Evolutionary conservation across 1,140 invertebrate species (phyloP), one percentile per base, ranked within the genome.

Genomic region (Zaprionus tsacasi): DNA sequence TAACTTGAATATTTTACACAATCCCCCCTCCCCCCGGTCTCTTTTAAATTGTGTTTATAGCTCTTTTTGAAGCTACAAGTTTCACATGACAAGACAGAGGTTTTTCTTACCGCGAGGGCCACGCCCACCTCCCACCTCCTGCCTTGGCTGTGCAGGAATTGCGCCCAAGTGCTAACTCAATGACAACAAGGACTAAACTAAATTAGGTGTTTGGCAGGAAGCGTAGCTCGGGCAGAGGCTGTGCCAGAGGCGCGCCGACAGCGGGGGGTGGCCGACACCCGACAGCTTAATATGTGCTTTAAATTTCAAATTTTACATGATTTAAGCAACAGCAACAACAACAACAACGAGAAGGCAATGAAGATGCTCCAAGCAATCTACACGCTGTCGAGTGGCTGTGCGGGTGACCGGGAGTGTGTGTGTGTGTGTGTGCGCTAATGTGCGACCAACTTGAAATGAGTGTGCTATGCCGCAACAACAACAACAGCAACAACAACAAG

Each of bases 361-460:
- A 65, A 70, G 74, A 79, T 48, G 33, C 69, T 60, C 33, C 52
- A 69, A 83, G 69, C 63, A 61, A 70, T 76, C 55, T 54, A 68
- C 56, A 36, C 56, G 30, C 13, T 61, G 52, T 15, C 33, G 58
- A 69, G 56, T 52, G 15, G 52, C 25, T 35, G 17, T 54, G 52
- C 15, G 17, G 36, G 45, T 55, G 64, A 72, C 30, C 52, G 33
- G 27, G 21, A 21, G 21, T 21, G 21, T 21, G 35, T n/a, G 54
- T 60, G n/a, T n/a, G n/a, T n/a, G 63, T 56, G 71, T 67, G 66
- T 76, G 67, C 66, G 64, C 69, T 60, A 71, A 74, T 89, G 78
- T 79, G 83, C 81, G 75, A 89, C 78, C 74, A 85, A 88, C 83
- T 88, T 88, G 64, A 83, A 78, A 89, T 87, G 87, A 80, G 83